Base-by-base conservation (phyloP, 1,140 invertebrate species). In the Kradibia gibbosae region DNA sequence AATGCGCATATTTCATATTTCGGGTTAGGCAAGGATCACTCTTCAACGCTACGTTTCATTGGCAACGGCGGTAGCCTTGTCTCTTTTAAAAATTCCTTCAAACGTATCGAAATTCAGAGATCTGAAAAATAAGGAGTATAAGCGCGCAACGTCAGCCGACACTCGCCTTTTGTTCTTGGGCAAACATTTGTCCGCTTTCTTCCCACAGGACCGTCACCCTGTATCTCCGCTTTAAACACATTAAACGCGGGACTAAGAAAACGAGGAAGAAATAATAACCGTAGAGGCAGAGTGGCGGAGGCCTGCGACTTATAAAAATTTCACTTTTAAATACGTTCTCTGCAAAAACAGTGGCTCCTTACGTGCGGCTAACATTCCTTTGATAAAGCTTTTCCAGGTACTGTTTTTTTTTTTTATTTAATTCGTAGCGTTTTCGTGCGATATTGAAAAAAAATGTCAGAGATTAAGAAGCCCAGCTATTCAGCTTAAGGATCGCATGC, bases 61-160 rank as follows among this genome's bases (percentile, higher is more conserved):
- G 5, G 20, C 1, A 7, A 11, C 25, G 10, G 39, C 22, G 25
- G 60, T 39, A n/a, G 25, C 34, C 25, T 62, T 55, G 60, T 42
- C 36, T 84, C 85, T 83, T 82, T 86, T 84, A 87, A 87, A 86
- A 85, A 86, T 83, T 82, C 82, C 83, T 62, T 83, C 85, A 88
- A 91, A 88, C 87, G 87, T 87, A 88, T 88, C 87, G 78, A 84
- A 86, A 88, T 87, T 87, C 88, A 86, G 83, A 60, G 84, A 86
- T 83, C 73, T 71, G 84, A 79, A 84, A 85, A 84, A 85, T 76
- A 85, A 85, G 83, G 75, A 77, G 50, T 50, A 22, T n/a, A 70
- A 70, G 81, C 85, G 84, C 75, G 79, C 57, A 65, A 75, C 84
- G 83, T 83, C 85, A 84, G 83, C 85, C 85, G 87, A 88, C 87